A percentile compares a stretch with the other conserved stretches of the same genome.
Evolutionary conservation across 2,797 vertebrate genomes (phyloP).

Genomic region (Oryzias sinensis): DNA sequence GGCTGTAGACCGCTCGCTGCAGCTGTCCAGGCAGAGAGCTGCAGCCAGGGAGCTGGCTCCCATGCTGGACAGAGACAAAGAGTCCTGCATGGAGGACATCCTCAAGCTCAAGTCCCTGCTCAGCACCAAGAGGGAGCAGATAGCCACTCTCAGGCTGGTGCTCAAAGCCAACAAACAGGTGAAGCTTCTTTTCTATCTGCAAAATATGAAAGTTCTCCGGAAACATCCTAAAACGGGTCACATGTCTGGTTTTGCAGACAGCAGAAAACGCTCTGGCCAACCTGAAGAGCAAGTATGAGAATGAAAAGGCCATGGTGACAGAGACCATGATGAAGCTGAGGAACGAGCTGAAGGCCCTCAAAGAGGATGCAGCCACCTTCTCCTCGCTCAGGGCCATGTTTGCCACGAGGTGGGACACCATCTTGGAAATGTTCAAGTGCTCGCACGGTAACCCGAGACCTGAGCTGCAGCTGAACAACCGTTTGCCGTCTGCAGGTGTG

Average conservation of each 20-base stretch:
- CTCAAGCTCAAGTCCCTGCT: slow-evolving; percentile 96
- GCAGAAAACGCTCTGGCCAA: slow-evolving; percentile 94
- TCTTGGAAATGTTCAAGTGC: background rate
- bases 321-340: slow-evolving; percentile 98
- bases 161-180: slow-evolving; percentile 99
- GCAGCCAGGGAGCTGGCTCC: slow-evolving; percentile 90
- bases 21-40: slow-evolving; percentile 92
- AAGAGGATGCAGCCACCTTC: slow-evolving; percentile 98
- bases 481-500: slow-evolving; percentile 80
- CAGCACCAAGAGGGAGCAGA: slow-evolving; percentile 97
- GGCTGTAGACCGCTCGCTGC: slow-evolving; percentile 93
- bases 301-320: slow-evolving; percentile 96
- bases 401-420: slow-evolving; percentile 87
- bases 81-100: slow-evolving; percentile 96
- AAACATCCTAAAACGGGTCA: background rate
- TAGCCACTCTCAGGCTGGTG: slow-evolving; percentile 92
- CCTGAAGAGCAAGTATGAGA: slow-evolving; percentile 98
- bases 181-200: slow-evolving; percentile 14
- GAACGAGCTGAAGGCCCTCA: slow-evolving; percentile 96
- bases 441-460: background rate
- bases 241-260: slow-evolving; percentile 76
- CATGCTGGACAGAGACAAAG: slow-evolving; percentile 96
- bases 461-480: background rate
- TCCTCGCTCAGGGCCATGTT: slow-evolving; percentile 98
- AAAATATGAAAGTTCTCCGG: too few species aligned